Conservation (phyloP, 2,888 invertebrate genomes). For the Selenia dentaria region DNA sequence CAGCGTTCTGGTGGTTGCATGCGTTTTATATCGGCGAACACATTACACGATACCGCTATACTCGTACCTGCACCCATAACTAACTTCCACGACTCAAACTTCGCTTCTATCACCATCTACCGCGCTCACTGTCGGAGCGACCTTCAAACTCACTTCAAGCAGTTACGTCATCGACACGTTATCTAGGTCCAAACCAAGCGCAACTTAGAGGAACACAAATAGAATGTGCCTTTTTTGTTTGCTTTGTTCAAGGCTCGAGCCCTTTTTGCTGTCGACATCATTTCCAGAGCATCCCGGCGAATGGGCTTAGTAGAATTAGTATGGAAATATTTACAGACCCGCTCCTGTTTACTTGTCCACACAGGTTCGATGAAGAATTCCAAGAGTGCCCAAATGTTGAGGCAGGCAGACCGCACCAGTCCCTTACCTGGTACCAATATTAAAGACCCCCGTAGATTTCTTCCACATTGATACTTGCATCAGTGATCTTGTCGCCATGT, state of each 20-base stretch:
- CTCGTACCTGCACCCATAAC: conserved; percentile 58
- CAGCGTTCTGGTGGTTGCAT: conserved; percentile 72
- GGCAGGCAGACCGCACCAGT: conserved; percentile 86
- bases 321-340: conserved; percentile 62
- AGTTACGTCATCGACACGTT: conserved; percentile 44
- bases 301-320: conserved; percentile 47
- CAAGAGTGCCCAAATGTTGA: conserved; percentile 87
- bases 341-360: conserved; percentile 80
- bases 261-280: conserved; percentile 38
- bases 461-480: conserved; percentile 64
- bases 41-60: conserved; percentile 38
- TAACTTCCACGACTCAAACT: conserved; percentile 45
- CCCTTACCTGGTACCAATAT: conserved; percentile 83
- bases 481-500: conserved; percentile 50
- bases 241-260: conserved; percentile 48
- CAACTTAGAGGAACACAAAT: conserved; percentile 38
- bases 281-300: conserved; percentile 44
- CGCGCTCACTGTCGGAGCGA: conserved; percentile 36
- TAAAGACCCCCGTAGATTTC: conserved; percentile 70
- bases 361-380: conserved; percentile 87
- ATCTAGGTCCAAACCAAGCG: conserved; percentile 35
- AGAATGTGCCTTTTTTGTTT: conserved; percentile 45
- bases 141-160: conserved; percentile 42
- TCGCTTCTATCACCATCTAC: conserved; percentile 47
- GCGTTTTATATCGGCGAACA: conserved; percentile 62